Evolutionary conservation across 2,888 invertebrate genomes (phyloP), one percentile per base, ranked within the genome.

Genomic region (Parnassius mnemosyne): DNA sequence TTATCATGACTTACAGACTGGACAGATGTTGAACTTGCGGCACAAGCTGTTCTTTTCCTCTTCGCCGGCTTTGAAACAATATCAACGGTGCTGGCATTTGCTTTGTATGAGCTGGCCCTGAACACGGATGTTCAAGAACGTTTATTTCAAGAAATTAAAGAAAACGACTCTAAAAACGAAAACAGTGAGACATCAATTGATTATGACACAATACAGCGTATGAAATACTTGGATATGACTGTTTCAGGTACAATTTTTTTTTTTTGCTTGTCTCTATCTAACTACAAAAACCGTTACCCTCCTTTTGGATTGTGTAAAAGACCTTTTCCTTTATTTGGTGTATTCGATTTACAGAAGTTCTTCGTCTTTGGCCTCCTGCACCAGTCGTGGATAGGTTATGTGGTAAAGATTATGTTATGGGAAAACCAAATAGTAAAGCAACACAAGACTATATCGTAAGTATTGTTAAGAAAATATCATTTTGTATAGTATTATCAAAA

Each of bases 181-280:
- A 9, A 49, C 7, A 49, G n/a, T n/a, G n/a, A 80, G 0, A 87
- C 84, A 3, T 83, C 83, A n/a, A 76, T 93, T 0, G 87, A 83
- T 52, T 94, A 93, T 66, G 92, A 92, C 41, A 80, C 83, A 1
- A 76, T 94, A 0, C 84, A 89, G 61, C 84, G 82, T 44, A 89
- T 94, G 93, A 85, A 86, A 20, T 94, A 94, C 65, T 74, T 94
- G 84, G 94, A 94, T 63, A 93, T 93, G 93, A 93, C 94, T 0
- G 74, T 94, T 0, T 92, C 93, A 70, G 92, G 92, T 92, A 11
- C 9, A 10, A 10, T 43, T 11, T 43, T 44, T 44, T n/a, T 20
- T 10, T 54, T 43, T 53, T 16, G 10, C 9, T n/a, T 41, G 11
- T 42, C n/a, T 42, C 13, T 47, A 2, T 47, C n/a, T 13, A 47